Evolutionary conservation across 2,113 vertebrate species (phyloP), one percentile per base, ranked within the genome.

Genomic region (Chloropsis cyanopogon): DNA sequence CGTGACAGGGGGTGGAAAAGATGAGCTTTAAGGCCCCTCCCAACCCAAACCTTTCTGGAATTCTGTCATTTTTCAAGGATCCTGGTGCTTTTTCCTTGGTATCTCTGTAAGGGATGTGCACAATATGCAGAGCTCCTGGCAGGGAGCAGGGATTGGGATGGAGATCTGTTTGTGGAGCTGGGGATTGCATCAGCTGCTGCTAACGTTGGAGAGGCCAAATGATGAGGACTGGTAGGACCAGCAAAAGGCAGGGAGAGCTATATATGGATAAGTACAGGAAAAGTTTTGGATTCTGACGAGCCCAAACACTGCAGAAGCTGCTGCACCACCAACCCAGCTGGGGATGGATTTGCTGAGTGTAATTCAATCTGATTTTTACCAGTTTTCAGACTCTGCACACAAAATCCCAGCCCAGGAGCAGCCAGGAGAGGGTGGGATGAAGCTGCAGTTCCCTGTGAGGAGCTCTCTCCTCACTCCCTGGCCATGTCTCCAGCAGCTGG

Each of bases 281-380:
- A 33, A 29, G 0, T 25, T 41, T 5, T 0, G 7, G 29, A 37
- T 66, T 65, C 78, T 84, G 82, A 15, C 50, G 29, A 47, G 33
- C 16, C 29, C 37, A 47, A 75, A 49, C 4, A 11, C 61, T 44
- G 35, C 56, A 47, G 42, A 19, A 82, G 24, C 65, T 44, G 25
- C 75, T 46, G 17, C 56, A 15, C 19, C 77, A 8, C 69, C 42
- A 10, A 1, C 14, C 7, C 0, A 0, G 23, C 35, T 8, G 8
- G 26, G 49, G 17, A 29, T 41, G 41, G n/a, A 22, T 53, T 29
- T 68, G 24, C 28, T 33, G 24, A 52, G 28, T 41, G n/a, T 53
- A 26, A 26, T 18, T 59, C 37, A 13, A 44, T 35, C 52, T 33
- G 18, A 65, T 50, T 78, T 35, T 26, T 6, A 33, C 15, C 5